Base-by-base conservation (phyloP, 2,113 vertebrate genomes). In the Parus major region DNA sequence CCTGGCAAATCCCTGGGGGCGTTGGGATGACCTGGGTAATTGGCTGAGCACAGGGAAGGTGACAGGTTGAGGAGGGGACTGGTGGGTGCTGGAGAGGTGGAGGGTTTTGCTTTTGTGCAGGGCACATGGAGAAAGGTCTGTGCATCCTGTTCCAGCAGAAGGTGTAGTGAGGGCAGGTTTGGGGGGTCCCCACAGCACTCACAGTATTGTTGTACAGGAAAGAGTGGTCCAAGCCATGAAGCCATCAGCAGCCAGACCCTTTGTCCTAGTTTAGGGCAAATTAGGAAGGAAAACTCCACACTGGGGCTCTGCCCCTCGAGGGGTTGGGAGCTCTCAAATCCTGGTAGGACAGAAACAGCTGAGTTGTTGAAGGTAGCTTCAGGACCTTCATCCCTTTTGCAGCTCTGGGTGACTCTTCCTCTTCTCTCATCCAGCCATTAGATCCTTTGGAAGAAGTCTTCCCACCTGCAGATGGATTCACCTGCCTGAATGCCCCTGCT, bases 291-390 rank as follows among this genome's bases (percentile, higher is more conserved):
- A n/a, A n/a, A n/a, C n/a, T 36, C 35, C 36, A 29, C 13, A 1
- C 41, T 2, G 3, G 18, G 27, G 25, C 46, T 73, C 15, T 41
- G 28, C n/a, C 46, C 4, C n/a, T 68, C 0, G 1, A n/a, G n/a
- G n/a, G 28, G 1, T 0, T 70, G 66, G 33, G 53, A 86, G 75
- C 64, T 77, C 22, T 35, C 53, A 49, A 2, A 29, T 36, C 39
- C 52, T 3, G 3, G 2, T 23, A 25, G 65, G 52, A 71, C 61
- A 64, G 39, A 78, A 72, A 31, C 12, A 31, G 11, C 52, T 8
- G 8, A 31, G 52, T 5, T 71, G 33, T 14, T 33, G 13, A 47
- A 53, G 53, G 60, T 29, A 7, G 39, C 33, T 91, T 25, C 29
- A 50, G 68, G 50, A 31, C 6, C 14, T 41, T 33, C 55, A 19